These are phyloP conservation scores for Montipora sp. DNA, from an alignment of 64 coral and sea anemone species.

Conservation along the genomic window DNA sequence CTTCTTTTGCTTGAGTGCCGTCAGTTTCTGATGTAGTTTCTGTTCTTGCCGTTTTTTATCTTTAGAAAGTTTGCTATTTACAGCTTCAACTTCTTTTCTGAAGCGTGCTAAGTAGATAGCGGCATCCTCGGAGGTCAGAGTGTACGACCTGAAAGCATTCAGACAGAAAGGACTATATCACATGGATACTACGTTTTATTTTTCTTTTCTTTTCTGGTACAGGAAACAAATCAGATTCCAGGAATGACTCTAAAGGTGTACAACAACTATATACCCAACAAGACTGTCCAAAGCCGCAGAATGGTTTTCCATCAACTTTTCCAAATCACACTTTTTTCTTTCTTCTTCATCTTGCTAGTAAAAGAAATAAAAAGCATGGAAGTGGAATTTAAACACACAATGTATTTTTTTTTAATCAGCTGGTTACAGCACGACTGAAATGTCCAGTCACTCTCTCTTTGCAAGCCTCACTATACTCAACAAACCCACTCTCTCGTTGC, in stretches of 20 bases:
- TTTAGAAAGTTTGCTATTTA: conserved; percentile 76
- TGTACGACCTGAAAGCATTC: conserved; percentile 60
- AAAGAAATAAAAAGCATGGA: background rate
- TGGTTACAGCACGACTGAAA: background rate
- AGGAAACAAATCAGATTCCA: background rate
- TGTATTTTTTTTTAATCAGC: background rate
- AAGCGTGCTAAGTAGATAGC: conserved; percentile 56
- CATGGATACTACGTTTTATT: too few relatives aligned
- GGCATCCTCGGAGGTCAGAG: conserved; percentile 65
- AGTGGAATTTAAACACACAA: background rate
- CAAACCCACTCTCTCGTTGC: too few relatives aligned
- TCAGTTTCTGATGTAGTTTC: conserved; percentile 83
- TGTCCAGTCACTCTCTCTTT: too few relatives aligned
- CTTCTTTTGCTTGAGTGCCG: conserved; percentile 82
- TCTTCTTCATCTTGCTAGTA: conserved; percentile 75
- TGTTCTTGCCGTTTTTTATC: conserved; percentile 75
- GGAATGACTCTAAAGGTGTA: background rate
- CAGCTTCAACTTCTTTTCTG: conserved; percentile 80
- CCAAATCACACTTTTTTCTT: conserved; percentile 61
- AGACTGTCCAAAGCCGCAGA: conserved; percentile 67
- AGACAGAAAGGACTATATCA: background rate
- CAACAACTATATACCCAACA: conserved; percentile 20
- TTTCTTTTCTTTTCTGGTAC: too few relatives aligned
- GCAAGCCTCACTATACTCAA: too few relatives aligned
- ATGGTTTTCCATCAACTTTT: conserved; percentile 56